Evolutionary conservation across 2,888 invertebrate genomes (phyloP), one percentile per base, ranked within the genome.

Genomic region (Perizoma affinitatum): DNA sequence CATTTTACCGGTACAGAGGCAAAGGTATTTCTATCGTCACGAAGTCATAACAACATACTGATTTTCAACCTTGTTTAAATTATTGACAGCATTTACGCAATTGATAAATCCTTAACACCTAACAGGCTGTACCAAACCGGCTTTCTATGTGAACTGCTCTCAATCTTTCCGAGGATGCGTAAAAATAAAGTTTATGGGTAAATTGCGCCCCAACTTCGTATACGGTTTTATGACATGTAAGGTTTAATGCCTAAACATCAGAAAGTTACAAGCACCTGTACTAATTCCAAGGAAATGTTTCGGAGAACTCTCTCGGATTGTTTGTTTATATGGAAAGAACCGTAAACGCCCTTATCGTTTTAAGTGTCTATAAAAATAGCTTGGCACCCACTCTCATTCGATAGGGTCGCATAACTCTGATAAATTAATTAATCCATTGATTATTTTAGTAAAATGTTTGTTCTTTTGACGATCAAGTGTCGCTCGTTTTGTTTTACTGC

Each of bases 311-410:
- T 54, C 54, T 60, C 66, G 61, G 66, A 69, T 63, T 68, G 75
- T 77, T 76, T 80, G 68, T 76, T 76, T 75, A 66, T 68, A 55
- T 65, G 58, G 61, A 50, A 63, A 48, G 61, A 69, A 69, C 67
- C 73, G 72, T 75, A 73, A 73, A 72, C 67, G 68, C 63, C 60
- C 72, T 72, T 75, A 77, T 75, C 66, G 67, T 60, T 69, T 70
- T 73, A 60, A 70, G 64, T 65, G 66, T 54, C 67, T 61, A 70
- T 80, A 76, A 79, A 75, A 68, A 71, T 71, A 69, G 69, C 69
- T 71, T 59, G 61, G 69, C 73, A 70, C 59, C 66, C 59, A 61
- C 65, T 70, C 64, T 71, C 66, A 66, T 62, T 63, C 64, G 51
- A 6, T 22, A 41, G 49, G 52, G 55, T 58, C 61, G 47, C 53